A percentile compares a stretch with the other conserved stretches of the same genome.
Conservation (phyloP, 2,888 invertebrate species). For the Deilephila elpenor region DNA sequence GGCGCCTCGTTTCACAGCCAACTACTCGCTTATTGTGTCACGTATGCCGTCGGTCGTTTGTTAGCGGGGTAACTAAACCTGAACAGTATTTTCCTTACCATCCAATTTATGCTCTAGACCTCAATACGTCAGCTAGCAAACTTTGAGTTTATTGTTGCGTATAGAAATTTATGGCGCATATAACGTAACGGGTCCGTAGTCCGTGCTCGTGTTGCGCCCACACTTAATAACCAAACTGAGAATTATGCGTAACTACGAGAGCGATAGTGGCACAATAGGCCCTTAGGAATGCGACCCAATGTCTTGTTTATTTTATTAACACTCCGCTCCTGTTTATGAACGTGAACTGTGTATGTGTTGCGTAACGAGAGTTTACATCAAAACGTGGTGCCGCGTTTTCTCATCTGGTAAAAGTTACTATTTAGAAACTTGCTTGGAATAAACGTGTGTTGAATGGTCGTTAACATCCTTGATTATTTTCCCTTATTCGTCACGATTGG, state of each 20-base stretch:
- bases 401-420: slow-evolving; percentile 1
- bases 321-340: slow-evolving; percentile 36
- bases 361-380: background rate
- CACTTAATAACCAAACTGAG: slow-evolving; percentile 79
- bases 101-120: slow-evolving; percentile 12
- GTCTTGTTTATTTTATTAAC: slow-evolving; percentile 55
- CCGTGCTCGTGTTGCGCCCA: slow-evolving; percentile 62
- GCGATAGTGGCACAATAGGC: slow-evolving; percentile 76
- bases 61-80: background rate
- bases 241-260: slow-evolving; percentile 75
- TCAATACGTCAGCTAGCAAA: slow-evolving; percentile 20
- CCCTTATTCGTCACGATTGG: slow-evolving; percentile 3
- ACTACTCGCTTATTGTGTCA: background rate
- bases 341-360: slow-evolving; percentile 6
- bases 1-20: background rate
- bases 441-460: slow-evolving; percentile 10
- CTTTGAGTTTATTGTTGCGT: slow-evolving; percentile 39
- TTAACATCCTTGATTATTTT: slow-evolving; percentile 13
- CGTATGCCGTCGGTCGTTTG: background rate
- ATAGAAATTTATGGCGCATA: slow-evolving; percentile 59
- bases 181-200: slow-evolving; percentile 57
- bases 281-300: slow-evolving; percentile 76
- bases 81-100: background rate
- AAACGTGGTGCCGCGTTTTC: background rate
- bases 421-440: background rate